Evolutionary conservation across 2,888 invertebrate genomes (phyloP), one percentile per base, ranked within the genome.

Genomic region (Blastobasis lacticolella): DNA sequence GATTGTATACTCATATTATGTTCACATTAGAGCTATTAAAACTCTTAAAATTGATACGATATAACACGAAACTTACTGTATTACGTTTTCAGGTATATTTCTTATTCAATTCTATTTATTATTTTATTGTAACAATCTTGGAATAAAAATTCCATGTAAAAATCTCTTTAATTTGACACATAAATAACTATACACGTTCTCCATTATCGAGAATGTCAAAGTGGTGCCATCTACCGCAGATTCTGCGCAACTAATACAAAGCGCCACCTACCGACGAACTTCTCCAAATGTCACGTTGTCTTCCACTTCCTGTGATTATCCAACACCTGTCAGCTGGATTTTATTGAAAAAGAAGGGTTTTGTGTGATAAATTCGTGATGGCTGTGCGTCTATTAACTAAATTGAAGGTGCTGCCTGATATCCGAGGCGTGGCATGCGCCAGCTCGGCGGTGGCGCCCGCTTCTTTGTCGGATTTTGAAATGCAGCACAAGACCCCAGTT

Each of bases 401-500:
- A 73, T 60, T 84, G 54, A 79, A 69, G 70, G 71, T 75, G 10
- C 61, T 85, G 57, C 86, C 86, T 37, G 85, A 84, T 54, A 52
- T 87, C 44, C 75, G 76, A 52, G 79, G 78, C 44, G 71, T 63
- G 10, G 71, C 69, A 1, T 76, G 69, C 50, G 61, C 68, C 5
- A 83, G 79, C 56, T 72, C 82, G n/a, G 77, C 83, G 0, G 75
- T 86, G 1, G 85, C 87, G 10, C 79, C 89, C 6, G 86, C 90
- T 23, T 87, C 90, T 5, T 69, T 92, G 60, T 93, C 93, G 7
- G 92, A 92, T 64, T 94, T 91, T 71, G 94, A 94, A 70, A 75
- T 90, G 56, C 91, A 92, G 69, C 91, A 92, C 63, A 91, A 91
- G 69, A 90, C 90, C 49, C 91, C 92, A 57, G 87, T 90, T 46